Conservation (phyloP, 1,140 invertebrate genomes). For the Fopius arisanus region DNA sequence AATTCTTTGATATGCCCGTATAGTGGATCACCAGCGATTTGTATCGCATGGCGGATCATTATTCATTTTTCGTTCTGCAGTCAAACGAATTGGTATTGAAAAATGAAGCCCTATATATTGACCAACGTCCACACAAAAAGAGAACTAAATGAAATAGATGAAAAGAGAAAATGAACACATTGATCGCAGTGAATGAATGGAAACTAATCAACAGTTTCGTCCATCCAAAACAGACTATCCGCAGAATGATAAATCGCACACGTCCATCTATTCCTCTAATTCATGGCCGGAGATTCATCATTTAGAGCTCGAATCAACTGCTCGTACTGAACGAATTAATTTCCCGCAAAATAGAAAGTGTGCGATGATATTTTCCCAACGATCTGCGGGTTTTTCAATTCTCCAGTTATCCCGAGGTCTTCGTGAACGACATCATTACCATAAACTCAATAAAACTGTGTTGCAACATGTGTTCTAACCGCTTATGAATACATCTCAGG, state of each 20-base stretch:
- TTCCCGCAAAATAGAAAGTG: too few relatives aligned
- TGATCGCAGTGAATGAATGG: constrained; percentile 8
- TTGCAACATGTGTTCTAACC: background rate
- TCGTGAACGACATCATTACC: background rate
- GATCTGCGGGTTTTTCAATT: too few relatives aligned
- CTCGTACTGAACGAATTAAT: too few relatives aligned
- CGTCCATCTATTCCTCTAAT: background rate
- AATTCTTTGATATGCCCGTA: background rate
- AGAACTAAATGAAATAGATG: background rate
- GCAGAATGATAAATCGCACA: background rate
- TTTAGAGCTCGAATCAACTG: background rate
- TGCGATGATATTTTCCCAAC: too few relatives aligned
- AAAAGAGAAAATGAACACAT: background rate
- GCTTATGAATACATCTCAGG: constrained; percentile 27
- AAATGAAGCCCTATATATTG: background rate
- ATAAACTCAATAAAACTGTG: constrained; percentile 37
- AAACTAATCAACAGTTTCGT: background rate
- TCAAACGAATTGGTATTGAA: background rate
- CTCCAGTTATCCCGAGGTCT: background rate
- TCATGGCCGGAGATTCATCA: background rate
- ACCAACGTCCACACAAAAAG: constrained; percentile 25
- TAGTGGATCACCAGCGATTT: constrained; percentile 57
- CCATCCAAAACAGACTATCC: background rate
- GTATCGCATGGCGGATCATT: constrained; percentile 60
- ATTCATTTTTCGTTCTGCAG: constrained; percentile 48